Evolutionary conservation across 1,140 invertebrate species (phyloP).

Genomic region (Diachasma alloeum): DNA sequence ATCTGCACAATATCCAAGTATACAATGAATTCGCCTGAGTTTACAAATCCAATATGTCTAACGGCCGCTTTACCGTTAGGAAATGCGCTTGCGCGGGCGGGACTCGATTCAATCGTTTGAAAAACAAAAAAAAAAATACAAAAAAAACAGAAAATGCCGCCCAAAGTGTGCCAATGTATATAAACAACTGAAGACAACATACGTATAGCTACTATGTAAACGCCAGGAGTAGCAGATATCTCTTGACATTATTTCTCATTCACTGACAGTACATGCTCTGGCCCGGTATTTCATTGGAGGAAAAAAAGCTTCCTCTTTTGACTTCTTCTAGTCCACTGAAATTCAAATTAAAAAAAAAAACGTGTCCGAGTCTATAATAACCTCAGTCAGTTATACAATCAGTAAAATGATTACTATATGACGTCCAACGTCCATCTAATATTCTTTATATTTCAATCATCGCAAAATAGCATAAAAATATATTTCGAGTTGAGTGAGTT

Average conservation of each 20-base stretch:
- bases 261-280: neutral
- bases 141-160: neutral
- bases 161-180: constrained; percentile 15
- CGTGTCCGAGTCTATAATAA: too few species aligned
- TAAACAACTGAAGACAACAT: neutral
- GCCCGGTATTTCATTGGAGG: constrained; percentile 24
- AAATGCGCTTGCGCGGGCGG: neutral
- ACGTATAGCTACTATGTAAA: neutral
- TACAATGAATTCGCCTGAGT: constrained; percentile 16
- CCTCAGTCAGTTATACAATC: too few species aligned
- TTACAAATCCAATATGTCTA: constrained; percentile 1
- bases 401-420: too few species aligned
- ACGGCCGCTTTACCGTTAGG: neutral
- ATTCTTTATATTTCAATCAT: too few species aligned
- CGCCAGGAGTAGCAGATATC: neutral
- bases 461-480: too few species aligned
- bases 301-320: too few species aligned
- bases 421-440: too few species aligned
- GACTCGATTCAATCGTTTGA: constrained; percentile 1
- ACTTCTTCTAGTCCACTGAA: too few species aligned
- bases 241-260: too few species aligned
- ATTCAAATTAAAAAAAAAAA: too few species aligned
- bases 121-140: too few species aligned
- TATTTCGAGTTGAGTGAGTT: too few species aligned
- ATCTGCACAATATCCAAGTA: constrained; percentile 1